Evolutionary conservation across 2,888 invertebrate species (phyloP), one percentile per base, ranked within the genome.

Genomic region (Hirtodrosophila confusa): DNA sequence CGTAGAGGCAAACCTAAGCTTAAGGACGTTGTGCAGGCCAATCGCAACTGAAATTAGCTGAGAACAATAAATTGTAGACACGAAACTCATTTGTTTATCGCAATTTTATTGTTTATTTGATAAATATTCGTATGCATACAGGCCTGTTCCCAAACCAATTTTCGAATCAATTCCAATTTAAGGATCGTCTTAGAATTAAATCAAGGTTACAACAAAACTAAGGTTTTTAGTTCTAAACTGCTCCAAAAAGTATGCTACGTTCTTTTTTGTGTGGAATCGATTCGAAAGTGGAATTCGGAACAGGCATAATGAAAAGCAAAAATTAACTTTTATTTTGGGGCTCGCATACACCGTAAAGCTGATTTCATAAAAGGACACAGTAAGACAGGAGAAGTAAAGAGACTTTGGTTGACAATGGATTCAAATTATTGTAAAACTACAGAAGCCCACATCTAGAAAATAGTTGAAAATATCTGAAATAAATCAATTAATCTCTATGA

Each of bases 21-120:
- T 82, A 33, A 63, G 65, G 79, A 70, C 80, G 75, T 65, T 64
- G 80, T 74, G 80, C 53, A 45, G 61, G 66, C 78, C 80, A 78
- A 76, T 55, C 40, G 65, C 62, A 75, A 55, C 39, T 36, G 5
- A 49, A 49, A 41, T 29, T 35, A 61, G 61, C 36, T 54, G 64
- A 67, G 17, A 47, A 48, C 35, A 78, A 82, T 85, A 82, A 85
- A 82, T n/a, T 39, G 37, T 67, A 78, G 71, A 65, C 51, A 45
- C 53, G 24, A 31, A 31, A 40, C 11, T 5, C 0, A 33, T 12
- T 4, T 24, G 10, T 4, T 29, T 47, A 33, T 29, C 36, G 39
- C 17, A 49, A 24, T 49, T 37, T n/a, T 23, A 43, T 41, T 61
- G 39, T 45, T 44, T 76, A 45, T 70, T 68, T 24, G 40, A 45